Conservation (phyloP, 2,797 vertebrate genomes). For the Luscinia luscinia region DNA sequence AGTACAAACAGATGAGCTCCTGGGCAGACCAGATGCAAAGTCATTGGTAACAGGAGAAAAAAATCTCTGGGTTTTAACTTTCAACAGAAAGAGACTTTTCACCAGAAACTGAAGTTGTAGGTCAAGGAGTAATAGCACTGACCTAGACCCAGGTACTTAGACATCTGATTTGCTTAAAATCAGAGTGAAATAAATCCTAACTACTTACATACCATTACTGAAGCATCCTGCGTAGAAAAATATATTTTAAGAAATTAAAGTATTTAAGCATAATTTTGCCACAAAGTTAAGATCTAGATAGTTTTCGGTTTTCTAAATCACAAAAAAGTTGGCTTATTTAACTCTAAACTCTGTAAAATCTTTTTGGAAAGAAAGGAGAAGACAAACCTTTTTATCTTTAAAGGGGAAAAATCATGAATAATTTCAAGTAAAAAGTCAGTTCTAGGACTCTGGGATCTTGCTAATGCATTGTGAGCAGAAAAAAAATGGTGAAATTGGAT, state of each 20-base stretch:
- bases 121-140: background rate
- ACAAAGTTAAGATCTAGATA: background rate
- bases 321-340: background rate
- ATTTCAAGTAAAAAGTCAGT: conserved; percentile 38
- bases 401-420: conserved; percentile 50
- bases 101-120: background rate
- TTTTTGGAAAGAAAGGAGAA: conserved; percentile 3
- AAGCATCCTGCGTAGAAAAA: background rate
- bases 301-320: background rate
- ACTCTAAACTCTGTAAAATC: background rate
- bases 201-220: background rate
- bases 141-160: background rate
- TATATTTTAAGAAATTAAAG: no score
- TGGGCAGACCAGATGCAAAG: background rate
- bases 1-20: background rate
- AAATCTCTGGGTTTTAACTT: background rate
- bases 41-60: rapidly evolving
- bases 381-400: conserved; percentile 34
- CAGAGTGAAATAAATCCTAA: background rate
- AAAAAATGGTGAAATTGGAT: conserved; percentile 36
- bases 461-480: conserved; percentile 24
- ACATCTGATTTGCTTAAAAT: background rate
- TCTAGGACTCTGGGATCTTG: background rate
- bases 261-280: background rate
- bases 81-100: background rate